Base-by-base conservation (phyloP, 2,888 invertebrate genomes). In the Trypoxylon attenuatum region DNA sequence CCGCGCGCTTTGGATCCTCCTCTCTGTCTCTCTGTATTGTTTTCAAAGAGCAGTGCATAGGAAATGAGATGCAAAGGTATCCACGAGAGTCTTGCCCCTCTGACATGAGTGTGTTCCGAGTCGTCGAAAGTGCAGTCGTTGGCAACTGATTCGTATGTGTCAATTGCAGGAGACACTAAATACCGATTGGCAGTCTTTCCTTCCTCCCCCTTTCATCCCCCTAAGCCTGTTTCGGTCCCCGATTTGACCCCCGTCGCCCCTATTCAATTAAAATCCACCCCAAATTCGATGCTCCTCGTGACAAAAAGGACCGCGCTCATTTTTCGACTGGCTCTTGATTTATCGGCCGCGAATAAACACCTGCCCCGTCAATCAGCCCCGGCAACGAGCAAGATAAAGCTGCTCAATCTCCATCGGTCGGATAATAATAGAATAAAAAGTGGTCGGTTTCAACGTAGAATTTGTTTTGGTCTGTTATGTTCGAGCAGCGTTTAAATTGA, bases 211-310 rank as follows among this genome's bases (percentile, higher is more conserved):
- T 71, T 71, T 79, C 73, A 74, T 27, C 71, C 59, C 67, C 73
- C 65, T 63, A 50, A 25, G 68, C 51, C 51, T 56, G 33, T 52
- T 53, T 55, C 63, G 65, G 60, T 64, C 75, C 69, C 71, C 78
- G 49, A 23, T 76, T 70, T 70, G 65, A 58, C 70, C 76, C 68
- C 65, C 70, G 65, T 70, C 71, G 71, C 76, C 80, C 79, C 81
- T 77, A 84, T 84, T 84, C 83, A 84, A 84, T 84, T 84, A 84
- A 84, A 85, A 82, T 80, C 74, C 78, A 83, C 85, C 85, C 85
- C 79, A 82, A 83, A 78, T 80, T 82, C 78, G 73, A 60, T 73
- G 73, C 67, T 6, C 5, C 54, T 50, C 50, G 43, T 51, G 64
- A 76, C 69, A 80, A 78, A 78, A 78, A 77, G 77, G 75, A 76